Percentiles rank a stretch among this genome's conserved stretches.
These are phyloP conservation scores for Himalopsyche tibetana DNA, from an alignment of 2,888 invertebrate species.

Conservation along the genomic window DNA sequence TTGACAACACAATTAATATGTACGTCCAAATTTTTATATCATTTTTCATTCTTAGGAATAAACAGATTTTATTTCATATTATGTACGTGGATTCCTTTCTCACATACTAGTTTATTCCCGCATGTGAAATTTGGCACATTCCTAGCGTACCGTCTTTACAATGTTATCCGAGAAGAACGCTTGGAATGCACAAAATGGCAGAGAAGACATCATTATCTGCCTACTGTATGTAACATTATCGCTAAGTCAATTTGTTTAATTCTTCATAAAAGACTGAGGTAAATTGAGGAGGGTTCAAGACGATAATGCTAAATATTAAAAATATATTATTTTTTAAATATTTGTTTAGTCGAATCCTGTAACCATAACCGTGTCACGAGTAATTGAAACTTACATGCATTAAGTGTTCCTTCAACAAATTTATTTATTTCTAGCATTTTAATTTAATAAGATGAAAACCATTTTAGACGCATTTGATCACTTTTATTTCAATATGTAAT, in stretches of 20 bases:
- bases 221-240: constrained; percentile 11
- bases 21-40: neutral
- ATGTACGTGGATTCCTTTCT: neutral
- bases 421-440: no score
- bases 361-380: no score
- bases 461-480: no score
- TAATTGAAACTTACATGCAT: no score
- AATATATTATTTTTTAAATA: neutral
- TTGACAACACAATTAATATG: neutral
- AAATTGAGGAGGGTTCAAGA: neutral
- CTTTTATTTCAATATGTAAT: no score
- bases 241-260: constrained; percentile 34
- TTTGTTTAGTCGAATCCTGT: no score
- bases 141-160: neutral
- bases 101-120: neutral
- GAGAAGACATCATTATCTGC: constrained; percentile 17
- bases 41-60: neutral
- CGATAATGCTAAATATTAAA: neutral
- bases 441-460: no score
- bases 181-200: constrained; percentile 25
- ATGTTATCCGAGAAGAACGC: neutral
- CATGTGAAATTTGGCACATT: constrained; percentile 20
- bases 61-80: neutral
- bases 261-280: constrained; percentile 30
- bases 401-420: no score